Conservation (phyloP, 2,797 vertebrate genomes). For the Gymnoscopelus microlampas region DNA sequence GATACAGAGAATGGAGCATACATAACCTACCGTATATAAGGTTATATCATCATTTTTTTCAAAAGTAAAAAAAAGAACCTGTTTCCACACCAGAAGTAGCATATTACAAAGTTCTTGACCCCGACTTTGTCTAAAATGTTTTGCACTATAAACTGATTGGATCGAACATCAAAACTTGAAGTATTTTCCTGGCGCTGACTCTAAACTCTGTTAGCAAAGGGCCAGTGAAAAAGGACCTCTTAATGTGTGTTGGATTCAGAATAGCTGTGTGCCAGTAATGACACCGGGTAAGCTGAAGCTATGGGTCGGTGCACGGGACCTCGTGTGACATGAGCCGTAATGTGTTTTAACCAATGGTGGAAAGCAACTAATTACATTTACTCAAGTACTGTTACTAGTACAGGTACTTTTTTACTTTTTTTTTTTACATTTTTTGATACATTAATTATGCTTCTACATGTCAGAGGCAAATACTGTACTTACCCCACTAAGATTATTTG, state of each 20-base stretch:
- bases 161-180: slow-evolving; percentile 58
- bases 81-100: slow-evolving; percentile 50
- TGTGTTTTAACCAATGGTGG: no score
- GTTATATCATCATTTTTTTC: no score
- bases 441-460: no score
- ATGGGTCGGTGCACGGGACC: slow-evolving; percentile 22
- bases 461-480: no score
- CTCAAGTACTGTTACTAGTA: no score
- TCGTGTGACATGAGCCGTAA: no score
- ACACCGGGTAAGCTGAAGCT: slow-evolving; percentile 53
- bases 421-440: no score
- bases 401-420: no score
- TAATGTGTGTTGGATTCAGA: slow-evolving; percentile 63
- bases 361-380: no score
- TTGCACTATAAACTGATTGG: slow-evolving; percentile 58
- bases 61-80: slow-evolving; percentile 18
- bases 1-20: no score
- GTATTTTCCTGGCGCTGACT: slow-evolving; percentile 72
- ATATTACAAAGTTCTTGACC: slow-evolving; percentile 60
- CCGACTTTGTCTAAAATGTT: slow-evolving; percentile 46
- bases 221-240: slow-evolving; percentile 64
- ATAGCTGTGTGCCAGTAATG: slow-evolving; percentile 50
- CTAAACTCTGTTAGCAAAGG: slow-evolving; percentile 61
- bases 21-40: no score
- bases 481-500: no score